Evolutionary conservation across 2,113 vertebrate genomes (phyloP), one percentile per base, ranked within the genome.

Genomic region (Oostethus manadensis): DNA sequence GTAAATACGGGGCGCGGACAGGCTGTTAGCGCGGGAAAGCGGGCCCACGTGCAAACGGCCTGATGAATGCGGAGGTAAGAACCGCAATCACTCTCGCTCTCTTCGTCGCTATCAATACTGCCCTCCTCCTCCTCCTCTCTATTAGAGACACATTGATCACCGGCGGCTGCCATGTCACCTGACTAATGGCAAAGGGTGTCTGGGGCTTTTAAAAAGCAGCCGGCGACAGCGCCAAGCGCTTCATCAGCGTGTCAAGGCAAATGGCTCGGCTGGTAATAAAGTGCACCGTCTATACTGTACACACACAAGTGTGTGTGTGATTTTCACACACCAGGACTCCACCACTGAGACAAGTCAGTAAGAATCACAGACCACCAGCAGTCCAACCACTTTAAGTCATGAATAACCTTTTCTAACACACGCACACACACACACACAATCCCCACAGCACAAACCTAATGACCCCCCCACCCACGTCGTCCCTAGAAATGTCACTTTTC

Each of bases 31-130:
- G 56, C 43, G 20, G 51, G 62, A 59, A 71, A 42, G 67, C 66
- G 78, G 60, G n/a, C n/a, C n/a, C 57, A 62, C 42, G 58, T 50
- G 58, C 8, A 14, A 76, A 65, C 60, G 22, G 23, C 35, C 58
- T 84, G 81, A 86, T 84, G 56, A 77, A 85, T 70, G 77, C 58
- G 73, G 76, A 75, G 82, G 77, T 76, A 86, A 85, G n/a, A 86
- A 85, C 81, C 85, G 81, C 72, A 82, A 81, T 86, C 74, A 64
- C 71, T 85, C 80, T 77, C 60, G 15, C n/a, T 26, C 51, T 17
- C 79, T 81, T 82, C 77, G 66, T 76, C 66, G 68, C 62, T 70
- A 83, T 80, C 79, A 85, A 80, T 81, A 78, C 74, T 26, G 44
- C 59, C 48, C 20, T 50, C 26, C 8, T 22, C 48, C 17, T 20